These are phyloP conservation scores for Sminthurinus aureus DNA, from an alignment of 2,888 invertebrate genomes.

Conservation along the genomic window DNA sequence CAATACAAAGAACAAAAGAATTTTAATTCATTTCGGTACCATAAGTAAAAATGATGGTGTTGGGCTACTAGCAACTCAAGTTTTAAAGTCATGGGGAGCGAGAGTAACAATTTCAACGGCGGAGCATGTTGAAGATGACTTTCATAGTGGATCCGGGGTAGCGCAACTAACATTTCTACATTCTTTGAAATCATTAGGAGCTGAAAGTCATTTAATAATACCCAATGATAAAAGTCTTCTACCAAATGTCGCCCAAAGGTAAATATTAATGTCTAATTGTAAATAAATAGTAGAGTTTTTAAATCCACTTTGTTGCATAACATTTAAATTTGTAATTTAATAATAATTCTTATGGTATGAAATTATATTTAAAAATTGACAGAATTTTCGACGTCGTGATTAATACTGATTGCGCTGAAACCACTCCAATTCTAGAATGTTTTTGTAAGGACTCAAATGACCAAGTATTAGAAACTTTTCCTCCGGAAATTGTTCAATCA, in stretches of 20 bases:
- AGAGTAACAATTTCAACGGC: conserved; percentile 57
- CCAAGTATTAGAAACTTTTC: conserved; percentile 57
- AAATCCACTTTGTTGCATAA: no score
- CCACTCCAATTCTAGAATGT: conserved; percentile 49
- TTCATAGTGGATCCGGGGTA: conserved; percentile 51
- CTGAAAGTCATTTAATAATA: conserved; percentile 59
- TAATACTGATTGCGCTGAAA: conserved; percentile 53
- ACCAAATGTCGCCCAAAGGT: conserved; percentile 58
- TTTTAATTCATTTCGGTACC: conserved; percentile 57
- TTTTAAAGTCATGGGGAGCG: conserved; percentile 57
- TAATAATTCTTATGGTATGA: not conserved
- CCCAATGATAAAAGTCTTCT: conserved; percentile 54
- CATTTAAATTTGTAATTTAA: not conserved
- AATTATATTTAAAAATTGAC: conserved; percentile 2
- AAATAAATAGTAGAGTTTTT: no score
- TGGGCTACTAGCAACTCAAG: conserved; percentile 57
- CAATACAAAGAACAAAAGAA: conserved; percentile 55
- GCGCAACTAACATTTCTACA: conserved; percentile 59
- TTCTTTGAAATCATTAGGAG: conserved; percentile 58
- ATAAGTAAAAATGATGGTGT: conserved; percentile 59
- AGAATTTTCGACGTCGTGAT: conserved; percentile 58
- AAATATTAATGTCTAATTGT: no score
- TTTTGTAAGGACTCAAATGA: conserved; percentile 52
- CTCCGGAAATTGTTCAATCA: conserved; percentile 43
- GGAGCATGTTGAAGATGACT: conserved; percentile 50